Base-by-base conservation (phyloP, 2,113 vertebrate species). In the Clarias macrocephalus region DNA sequence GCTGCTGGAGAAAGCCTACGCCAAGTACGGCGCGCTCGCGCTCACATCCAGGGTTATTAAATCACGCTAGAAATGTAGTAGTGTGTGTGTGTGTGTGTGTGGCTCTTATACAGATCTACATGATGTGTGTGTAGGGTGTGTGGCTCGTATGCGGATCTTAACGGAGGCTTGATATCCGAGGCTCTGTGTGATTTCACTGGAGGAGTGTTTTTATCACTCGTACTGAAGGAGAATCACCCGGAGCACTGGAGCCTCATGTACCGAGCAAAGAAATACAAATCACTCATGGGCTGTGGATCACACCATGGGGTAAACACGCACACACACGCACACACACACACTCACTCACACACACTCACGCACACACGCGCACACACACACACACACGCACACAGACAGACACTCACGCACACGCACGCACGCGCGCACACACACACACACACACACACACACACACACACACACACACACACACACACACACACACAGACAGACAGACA, bases 181-280 rank as follows among this genome's bases (percentile, higher is more conserved):
- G 96, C 96, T 5, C 83, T 97, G 86, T 92, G 96, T 93, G 97
- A 97, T 91, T 98, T 98, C 91, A 97, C 96, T 0, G 97, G 96
- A 2, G 97, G 96, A 5, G 93, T 96, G 80, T 95, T 96, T 87
- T 90, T 94, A 25, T 93, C 77, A 5, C 91, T 97, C 79, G 72
- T 91, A 1, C 92, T 97, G 84, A 76, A 88, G 57, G 84, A 94
- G 0, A 92, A 95, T 10, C 92, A 93, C 68, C 23, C 86, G 23
- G 70, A 95, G 82, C 88, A 98, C 11, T 97, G 96, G 96, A 81
- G 91, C 8, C 89, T 96, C 15, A 90, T 98, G 91, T 89, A 68
- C 79, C 93, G 93, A 86, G 96, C 96, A 52, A 91, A 87, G 3
- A 87, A 92, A n/a, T 92, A 89, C 85, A 93, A 88, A 37, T 94